Base-by-base conservation (phyloP, 2,888 invertebrate genomes). In the Chrysodeixis includens region DNA sequence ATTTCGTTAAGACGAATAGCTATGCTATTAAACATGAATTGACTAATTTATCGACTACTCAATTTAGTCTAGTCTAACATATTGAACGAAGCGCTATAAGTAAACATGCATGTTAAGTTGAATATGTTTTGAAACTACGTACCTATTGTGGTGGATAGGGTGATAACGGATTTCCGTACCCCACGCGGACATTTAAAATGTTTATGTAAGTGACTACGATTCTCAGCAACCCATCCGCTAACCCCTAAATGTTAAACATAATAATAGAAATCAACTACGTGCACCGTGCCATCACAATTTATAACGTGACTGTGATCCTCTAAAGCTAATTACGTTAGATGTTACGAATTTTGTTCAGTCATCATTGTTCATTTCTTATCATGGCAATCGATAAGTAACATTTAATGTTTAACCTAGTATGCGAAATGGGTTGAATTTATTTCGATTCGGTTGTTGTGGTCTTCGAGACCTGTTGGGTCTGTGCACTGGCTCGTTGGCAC, bases 401-500 rank as follows among this genome's bases (percentile, higher is more conserved):
- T 57, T 74, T 62, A 59, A 69, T 68, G 63, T 73, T 81, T 93
- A 95, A 86, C 95, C 95, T 91, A 95, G 87, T 79, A 95, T 94
- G 77, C 94, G 94, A 80, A 95, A 93, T 66, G 94, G 95, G 72
- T 94, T 95, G 69, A 94, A 95, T 87, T 94, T 94, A 81, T 90
- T 94, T 82, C 90, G 86, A 81, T 88, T 92, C 35, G 86, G 89
- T 65, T 86, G 87, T 68, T 91, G 91, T 20, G 93, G 93, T 83
- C 93, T 91, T 67, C 94, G 88, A 35, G 92, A 91, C 57, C 95
- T 84, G 56, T 86, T 90, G 12, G 95, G 95, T 79, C 91, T 86
- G 51, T 90, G 94, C 18, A 92, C 65, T 3, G 95, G 93, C 74
- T 94, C 94, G 74, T 88, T 93, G 7, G 92, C 93, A 63, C 88